These are phyloP conservation scores for Amphilophus citrinellus DNA, from an alignment of 2,113 vertebrate species.

Conservation along the genomic window DNA sequence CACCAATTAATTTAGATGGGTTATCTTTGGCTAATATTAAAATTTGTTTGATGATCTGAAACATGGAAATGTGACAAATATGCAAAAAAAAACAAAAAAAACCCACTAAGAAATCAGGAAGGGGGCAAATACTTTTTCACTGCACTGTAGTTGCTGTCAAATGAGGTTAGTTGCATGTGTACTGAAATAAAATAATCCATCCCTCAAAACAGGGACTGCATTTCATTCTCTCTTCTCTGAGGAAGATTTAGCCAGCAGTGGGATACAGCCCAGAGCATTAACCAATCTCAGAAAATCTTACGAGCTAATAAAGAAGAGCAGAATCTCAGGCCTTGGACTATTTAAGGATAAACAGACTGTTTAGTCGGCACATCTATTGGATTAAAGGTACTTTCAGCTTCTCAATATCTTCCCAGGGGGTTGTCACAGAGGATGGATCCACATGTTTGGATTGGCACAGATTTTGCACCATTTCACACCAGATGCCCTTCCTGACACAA, in stretches of 20 bases:
- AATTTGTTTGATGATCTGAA: neutral
- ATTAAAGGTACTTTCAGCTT: neutral
- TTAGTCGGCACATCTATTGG: constrained; percentile 15
- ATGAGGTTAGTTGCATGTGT: neutral
- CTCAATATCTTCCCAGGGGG: neutral
- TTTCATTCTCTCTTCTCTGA: constrained; percentile 1
- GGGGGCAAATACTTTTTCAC: neutral
- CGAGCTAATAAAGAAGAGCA: constrained; percentile 27
- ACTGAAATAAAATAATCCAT: neutral
- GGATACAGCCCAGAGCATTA: constrained; percentile 30
- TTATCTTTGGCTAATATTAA: neutral
- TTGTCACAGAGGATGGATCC: neutral
- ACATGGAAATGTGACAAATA: neutral
- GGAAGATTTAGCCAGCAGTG: constrained; percentile 6
- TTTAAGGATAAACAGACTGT: constrained; percentile 52
- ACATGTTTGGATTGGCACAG: neutral
- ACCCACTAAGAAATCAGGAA: neutral
- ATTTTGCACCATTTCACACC: neutral
- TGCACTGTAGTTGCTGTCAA: neutral
- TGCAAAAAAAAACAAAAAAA: neutral
- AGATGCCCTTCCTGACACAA: neutral
- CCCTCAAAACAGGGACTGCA: constrained; percentile 6
- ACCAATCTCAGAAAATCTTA: constrained; percentile 29
- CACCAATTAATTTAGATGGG: neutral
- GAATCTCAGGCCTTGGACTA: constrained; percentile 38